Conservation (phyloP, 2,797 vertebrate species). For the Selene dorsalis region DNA sequence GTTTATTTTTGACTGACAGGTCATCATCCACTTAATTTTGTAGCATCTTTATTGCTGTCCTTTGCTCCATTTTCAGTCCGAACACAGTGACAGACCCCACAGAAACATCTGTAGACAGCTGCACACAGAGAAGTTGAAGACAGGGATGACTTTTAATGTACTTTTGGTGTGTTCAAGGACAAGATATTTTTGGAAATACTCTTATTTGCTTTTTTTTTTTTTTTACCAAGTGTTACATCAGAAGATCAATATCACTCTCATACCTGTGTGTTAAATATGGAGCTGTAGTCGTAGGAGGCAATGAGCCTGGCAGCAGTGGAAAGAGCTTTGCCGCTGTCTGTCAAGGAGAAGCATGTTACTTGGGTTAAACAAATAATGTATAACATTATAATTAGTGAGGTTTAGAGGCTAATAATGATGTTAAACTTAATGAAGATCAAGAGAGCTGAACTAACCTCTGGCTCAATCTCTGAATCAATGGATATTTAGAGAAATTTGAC, state of each 20-base stretch:
- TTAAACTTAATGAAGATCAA: too few species aligned
- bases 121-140: neutral
- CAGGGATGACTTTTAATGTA: neutral
- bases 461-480: neutral
- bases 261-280: neutral
- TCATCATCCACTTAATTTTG: neutral
- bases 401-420: neutral
- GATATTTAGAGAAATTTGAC: neutral
- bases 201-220: neutral
- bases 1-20: constrained; percentile 5
- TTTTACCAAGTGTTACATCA: neutral
- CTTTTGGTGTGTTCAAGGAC: neutral
- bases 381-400: neutral
- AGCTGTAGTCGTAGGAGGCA: neutral
- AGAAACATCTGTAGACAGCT: neutral
- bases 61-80: neutral
- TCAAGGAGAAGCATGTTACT: neutral
- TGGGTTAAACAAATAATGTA: neutral
- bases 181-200: constrained; percentile 8
- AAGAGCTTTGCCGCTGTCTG: neutral
- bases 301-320: neutral
- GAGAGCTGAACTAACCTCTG: neutral
- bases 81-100: neutral
- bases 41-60: neutral
- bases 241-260: neutral